Base-by-base conservation (phyloP, 2,797 vertebrate species). In the Labeo calbasu region DNA sequence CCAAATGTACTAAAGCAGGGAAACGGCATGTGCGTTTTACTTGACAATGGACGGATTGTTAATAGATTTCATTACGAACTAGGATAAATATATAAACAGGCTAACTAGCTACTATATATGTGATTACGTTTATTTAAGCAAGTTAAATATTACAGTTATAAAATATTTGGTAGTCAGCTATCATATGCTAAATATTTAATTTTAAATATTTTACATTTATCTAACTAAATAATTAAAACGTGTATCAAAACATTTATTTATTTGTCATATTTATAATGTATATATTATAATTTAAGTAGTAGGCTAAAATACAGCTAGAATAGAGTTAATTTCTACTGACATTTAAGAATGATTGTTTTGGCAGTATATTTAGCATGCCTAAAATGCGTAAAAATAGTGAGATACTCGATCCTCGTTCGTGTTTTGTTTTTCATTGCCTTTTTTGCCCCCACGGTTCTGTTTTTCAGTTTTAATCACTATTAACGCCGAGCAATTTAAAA, bases 1-100 rank as follows among this genome's bases (percentile, higher is more conserved):
- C 57, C 61, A 5, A 11, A 32, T 53, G 59, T 57, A 68, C 57
- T 21, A 8, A 40, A 66, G 12, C 51, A 51, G 68, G 83, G 77
- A 86, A 82, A 83, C 79, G 86, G 68, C 73, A 77, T n/a, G n/a
- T 81, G 65, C 73, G 59, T 46, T 55, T 70, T 51, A 57, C 23
- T 68, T 77, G 19, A 28, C 28, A 78, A 72, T 46, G 55, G 55
- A 23, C 71, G 57, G 0, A 65, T 59, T 81, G 63, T n/a, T 65
- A 25, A 73, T 63, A 65, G 0, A 75, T 53, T 50, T 2, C 17
- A 66, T 75, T 65, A 50, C 55, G 73, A 73, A 14, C 10, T 68
- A 36, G 13, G 7, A 57, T 48, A 1, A 61, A 59, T 12, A 21
- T 72, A 43, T 32, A 32, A 46, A 11, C 15, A 28, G 21, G 2